phyloP scores from a whole-genome alignment of 2,113 vertebrate species.

The Carassius gibelio region DNA sequence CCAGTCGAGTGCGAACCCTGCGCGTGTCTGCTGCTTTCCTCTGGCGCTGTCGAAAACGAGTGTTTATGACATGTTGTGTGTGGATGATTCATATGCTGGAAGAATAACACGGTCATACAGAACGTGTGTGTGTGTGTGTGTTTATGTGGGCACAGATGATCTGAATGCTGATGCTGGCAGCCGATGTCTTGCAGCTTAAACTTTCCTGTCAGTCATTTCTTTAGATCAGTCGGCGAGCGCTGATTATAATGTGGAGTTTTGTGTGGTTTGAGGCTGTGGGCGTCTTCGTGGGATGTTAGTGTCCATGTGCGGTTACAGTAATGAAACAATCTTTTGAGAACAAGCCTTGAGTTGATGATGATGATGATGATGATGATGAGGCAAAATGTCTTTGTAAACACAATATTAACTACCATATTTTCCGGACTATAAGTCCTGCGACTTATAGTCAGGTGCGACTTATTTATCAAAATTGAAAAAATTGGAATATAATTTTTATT shows the following conservation, averaged over 20 bases:
- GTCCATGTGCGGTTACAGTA: conserved; percentile 5
- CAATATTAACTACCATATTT: no score
- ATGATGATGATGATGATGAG: not conserved
- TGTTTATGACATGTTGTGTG: conserved; percentile 11
- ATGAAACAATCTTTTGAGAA: conserved; percentile 22
- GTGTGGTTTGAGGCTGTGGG: not conserved
- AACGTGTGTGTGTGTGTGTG: not conserved
- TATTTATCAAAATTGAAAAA: no score
- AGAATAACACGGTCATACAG: not conserved
- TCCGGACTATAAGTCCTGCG: no score
- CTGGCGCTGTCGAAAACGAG: not conserved
- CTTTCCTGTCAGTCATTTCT: conserved; percentile 11
- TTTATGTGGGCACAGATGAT: conserved; percentile 7
- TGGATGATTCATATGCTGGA: conserved; percentile 19
- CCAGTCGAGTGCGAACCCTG: conserved; percentile 65
- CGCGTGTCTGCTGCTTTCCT: conserved; percentile 21
- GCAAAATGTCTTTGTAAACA: no score
- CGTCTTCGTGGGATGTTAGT: not conserved
- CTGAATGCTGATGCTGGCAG: not conserved
- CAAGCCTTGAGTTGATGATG: not conserved
- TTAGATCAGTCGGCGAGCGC: not conserved
- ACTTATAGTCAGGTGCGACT: no score
- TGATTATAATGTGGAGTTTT: not conserved
- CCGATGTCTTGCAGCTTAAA: not conserved
- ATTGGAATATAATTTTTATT: no score